Conservation (phyloP, 2,888 invertebrate species). For the Tetanocera ferruginea region DNA sequence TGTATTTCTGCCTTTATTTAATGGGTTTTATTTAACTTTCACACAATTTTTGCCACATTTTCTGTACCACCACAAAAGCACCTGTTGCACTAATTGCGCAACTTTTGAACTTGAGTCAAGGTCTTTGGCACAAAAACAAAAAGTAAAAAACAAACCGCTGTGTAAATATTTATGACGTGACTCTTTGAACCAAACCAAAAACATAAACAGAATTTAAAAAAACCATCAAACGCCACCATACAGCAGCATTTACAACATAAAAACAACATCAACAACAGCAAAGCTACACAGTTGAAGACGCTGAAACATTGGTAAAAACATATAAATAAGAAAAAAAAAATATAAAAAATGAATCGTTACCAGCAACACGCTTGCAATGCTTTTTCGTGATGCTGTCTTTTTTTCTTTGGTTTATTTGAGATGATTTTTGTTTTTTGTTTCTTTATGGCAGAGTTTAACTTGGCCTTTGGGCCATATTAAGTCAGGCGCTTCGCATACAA, state of each 20-base stretch:
- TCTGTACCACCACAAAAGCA: neutral
- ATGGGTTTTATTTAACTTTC: too few species aligned
- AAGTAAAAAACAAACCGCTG: constrained; percentile 2
- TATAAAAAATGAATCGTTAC: neutral
- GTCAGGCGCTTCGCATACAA: neutral
- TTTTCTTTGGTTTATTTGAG: neutral
- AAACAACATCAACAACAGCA: neutral
- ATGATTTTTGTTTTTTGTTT: neutral
- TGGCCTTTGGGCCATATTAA: neutral
- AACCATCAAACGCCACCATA: neutral
- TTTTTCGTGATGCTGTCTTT: constrained; percentile 1
- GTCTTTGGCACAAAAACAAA: constrained; percentile 5
- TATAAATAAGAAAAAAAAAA: neutral
- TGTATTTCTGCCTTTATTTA: too few species aligned
- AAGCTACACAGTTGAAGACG: neutral
- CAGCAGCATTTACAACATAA: constrained; percentile 9
- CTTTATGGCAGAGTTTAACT: neutral
- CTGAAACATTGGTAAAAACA: neutral
- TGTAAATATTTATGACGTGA: constrained; percentile 16
- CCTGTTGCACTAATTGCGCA: constrained; percentile 3
- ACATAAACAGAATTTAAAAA: neutral
- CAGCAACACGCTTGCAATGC: neutral
- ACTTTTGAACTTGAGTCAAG: constrained; percentile 32
- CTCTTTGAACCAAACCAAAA: neutral
- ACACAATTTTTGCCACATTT: neutral